Base-by-base conservation (phyloP, 2,888 invertebrate genomes). In the Philereme vetulata region DNA sequence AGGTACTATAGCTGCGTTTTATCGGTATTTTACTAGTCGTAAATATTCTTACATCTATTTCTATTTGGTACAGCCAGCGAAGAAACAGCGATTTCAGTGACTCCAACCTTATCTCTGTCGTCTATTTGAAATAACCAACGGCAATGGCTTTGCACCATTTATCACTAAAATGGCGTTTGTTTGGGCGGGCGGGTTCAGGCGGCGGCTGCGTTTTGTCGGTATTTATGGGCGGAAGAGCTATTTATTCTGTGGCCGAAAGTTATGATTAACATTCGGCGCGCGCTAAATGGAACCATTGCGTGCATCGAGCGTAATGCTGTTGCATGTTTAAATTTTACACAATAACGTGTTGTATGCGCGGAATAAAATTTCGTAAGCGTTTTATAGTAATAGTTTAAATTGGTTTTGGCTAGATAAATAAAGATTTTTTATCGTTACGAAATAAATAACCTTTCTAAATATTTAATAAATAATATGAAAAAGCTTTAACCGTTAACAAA, bases 201-300 rank as follows among this genome's bases (percentile, higher is more conserved):
- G 5, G 21, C 21, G 65, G 67, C 59, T 67, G 64, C 65, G 65
- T 56, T 67, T 69, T 66, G 68, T 60, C 68, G 57, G 65, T 71
- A 62, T 68, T 67, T 70, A 70, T 66, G 63, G 55, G 61, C 51
- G 63, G 60, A 66, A 54, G 60, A 46, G 7, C 40, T 36, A 40
- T 34, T 48, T 60, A 60, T 42, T 49, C 60, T 52, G 52, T 52
- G 56, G 56, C 51, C 60, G 59, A 60, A 44, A 65, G 60, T 65
- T 66, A 70, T 79, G 77, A 86, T 86, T 85, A 83, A 80, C 82
- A 81, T 77, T 75, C 72, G 75, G 71, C 65, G 69, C 78, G 77
- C 60, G 72, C 74, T 75, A 72, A 82, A 81, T 78, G 70, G 67
- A 84, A 81, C 81, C 79, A 80, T 82, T 76, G 69, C 72, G 66